Percentiles rank a stretch among this genome's conserved stretches.
Evolutionary conservation across 1,140 invertebrate genomes (phyloP).

Genomic region (Bilobella aurantiaca): DNA sequence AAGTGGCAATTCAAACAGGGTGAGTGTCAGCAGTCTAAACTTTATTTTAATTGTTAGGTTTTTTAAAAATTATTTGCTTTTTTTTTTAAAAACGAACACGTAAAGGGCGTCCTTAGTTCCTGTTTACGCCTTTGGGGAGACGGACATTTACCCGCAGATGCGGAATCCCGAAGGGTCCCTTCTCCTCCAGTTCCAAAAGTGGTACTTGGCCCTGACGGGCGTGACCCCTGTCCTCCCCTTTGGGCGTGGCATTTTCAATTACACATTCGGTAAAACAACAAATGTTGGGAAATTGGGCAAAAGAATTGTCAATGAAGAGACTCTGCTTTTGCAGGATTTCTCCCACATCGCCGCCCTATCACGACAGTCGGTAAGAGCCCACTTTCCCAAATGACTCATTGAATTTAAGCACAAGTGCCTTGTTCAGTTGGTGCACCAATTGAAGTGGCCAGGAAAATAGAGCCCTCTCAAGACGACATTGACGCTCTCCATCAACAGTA

Average conservation of each 20-base stretch:
- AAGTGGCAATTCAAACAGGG: slow-evolving; percentile 1
- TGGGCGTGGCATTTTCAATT: not conserved
- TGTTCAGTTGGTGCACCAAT: slow-evolving; percentile 69
- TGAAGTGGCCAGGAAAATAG: slow-evolving; percentile 53
- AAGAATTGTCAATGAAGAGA: not conserved
- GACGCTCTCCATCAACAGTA: slow-evolving; percentile 65
- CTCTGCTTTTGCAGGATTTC: not conserved
- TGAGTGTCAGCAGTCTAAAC: too few species aligned
- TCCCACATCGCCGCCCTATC: not conserved
- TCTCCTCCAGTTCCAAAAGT: not conserved
- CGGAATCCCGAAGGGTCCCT: not conserved
- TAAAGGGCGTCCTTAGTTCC: not conserved
- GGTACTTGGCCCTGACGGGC: not conserved
- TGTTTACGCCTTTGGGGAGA: not conserved
- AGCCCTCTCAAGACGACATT: slow-evolving; percentile 63
- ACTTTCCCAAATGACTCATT: not conserved
- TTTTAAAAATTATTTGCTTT: not conserved
- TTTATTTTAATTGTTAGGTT: too few species aligned
- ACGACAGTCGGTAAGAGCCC: not conserved
- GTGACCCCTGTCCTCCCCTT: not conserved
- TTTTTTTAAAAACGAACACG: not conserved
- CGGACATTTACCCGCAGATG: not conserved
- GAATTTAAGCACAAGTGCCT: not conserved
- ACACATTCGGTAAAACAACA: not conserved
- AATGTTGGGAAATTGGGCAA: not conserved